Base-by-base conservation (phyloP, 2,113 vertebrate species). In the Lampris incognitus region DNA sequence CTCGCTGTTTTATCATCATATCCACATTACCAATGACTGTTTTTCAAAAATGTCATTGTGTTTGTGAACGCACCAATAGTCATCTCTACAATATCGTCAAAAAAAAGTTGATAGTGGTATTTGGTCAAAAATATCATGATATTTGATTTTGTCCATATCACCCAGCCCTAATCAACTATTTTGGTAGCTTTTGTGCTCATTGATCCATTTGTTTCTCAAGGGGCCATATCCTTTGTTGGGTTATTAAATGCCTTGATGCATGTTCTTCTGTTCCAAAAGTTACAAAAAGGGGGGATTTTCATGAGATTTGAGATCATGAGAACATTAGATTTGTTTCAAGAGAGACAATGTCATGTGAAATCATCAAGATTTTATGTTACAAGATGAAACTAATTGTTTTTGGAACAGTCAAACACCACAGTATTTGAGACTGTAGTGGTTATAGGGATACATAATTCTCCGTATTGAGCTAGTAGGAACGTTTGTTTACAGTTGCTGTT, bases 181-280 rank as follows among this genome's bases (percentile, higher is more conserved):
- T 73, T 10, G 2, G 42, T 37, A 55, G 74, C 69, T 74, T 72
- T 88, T 76, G 84, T 79, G 72, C 40, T 67, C 57, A 88, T 74
- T 84, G 86, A 85, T 87, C 72, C 81, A 55, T 75, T 62, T 48
- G 69, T 81, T 9, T 62, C 83, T 79, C 72, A 58, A 11, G 81
- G 62, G 78, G 48, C 41, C 44, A 13, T 72, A 78, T 63, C 44
- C 41, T 68, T 55, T 61, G 0, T 75, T 66, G 77, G 70, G 66
- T 52, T 56, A 46, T 77, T 66, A 72, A 65, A 83, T 72, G 72
- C 6, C 68, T 55, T 69, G 40, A 44, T 9, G 6, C 10, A 65
- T 61, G 51, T 73, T 49, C 69, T 36, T 52, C 1, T 60, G 44
- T 71, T 76, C 62, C 13, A 39, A 52, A 77, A 64, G 50, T 49